These are phyloP conservation scores for Hirudo medicinalis DNA, from an alignment of 1,140 invertebrate species.

Conservation along the genomic window DNA sequence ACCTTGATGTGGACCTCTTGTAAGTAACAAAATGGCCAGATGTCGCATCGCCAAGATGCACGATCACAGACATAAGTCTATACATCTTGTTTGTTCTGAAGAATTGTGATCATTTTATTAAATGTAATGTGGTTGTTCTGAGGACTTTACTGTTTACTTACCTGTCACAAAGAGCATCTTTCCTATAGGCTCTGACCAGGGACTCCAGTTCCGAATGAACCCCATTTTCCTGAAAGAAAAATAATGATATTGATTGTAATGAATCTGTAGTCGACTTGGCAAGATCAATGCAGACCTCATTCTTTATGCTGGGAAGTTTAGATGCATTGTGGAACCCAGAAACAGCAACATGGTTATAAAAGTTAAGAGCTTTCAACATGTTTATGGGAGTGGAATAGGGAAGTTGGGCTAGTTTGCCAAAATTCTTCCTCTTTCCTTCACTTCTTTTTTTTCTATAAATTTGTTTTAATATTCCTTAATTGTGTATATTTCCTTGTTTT, in stretches of 20 bases:
- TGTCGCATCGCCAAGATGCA: slow-evolving; percentile 68
- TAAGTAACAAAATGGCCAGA: slow-evolving; percentile 86
- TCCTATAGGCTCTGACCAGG: no score
- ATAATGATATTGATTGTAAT: neutral
- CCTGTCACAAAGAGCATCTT: no score
- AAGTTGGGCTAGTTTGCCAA: neutral
- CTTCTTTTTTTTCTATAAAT: no score
- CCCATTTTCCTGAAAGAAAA: neutral
- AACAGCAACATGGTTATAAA: slow-evolving; percentile 29
- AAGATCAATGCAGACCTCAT: slow-evolving; percentile 30
- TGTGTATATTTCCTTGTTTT: no score
- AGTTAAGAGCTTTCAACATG: slow-evolving; percentile 34
- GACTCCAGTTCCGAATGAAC: neutral
- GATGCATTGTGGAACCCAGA: slow-evolving; percentile 32
- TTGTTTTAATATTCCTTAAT: no score
- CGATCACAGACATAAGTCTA: slow-evolving; percentile 66
- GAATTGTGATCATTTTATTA: neutral
- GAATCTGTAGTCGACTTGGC: neutral
- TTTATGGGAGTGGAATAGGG: slow-evolving; percentile 30
- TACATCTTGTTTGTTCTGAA: slow-evolving; percentile 41
- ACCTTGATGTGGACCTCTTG: slow-evolving; percentile 48
- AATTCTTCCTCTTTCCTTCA: neutral
- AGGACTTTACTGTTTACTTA: no score
- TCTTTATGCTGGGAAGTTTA: slow-evolving; percentile 33
- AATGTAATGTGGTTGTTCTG: neutral